A percentile compares a stretch with the other conserved stretches of the same genome.
Evolutionary conservation across 2,888 invertebrate species (phyloP).

Genomic region (Danaus chrysippus): DNA sequence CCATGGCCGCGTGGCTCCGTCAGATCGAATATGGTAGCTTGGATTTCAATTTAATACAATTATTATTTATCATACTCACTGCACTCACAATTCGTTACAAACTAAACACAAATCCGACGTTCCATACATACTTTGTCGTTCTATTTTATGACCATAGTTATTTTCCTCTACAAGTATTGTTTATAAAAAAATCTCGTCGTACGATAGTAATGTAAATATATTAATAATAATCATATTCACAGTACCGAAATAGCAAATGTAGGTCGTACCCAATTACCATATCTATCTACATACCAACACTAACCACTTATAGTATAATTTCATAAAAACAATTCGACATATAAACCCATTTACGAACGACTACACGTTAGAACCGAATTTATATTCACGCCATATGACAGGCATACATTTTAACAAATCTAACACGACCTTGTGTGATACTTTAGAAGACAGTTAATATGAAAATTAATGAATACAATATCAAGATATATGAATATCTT

Average conservation of each 20-base stretch:
- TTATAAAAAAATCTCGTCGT: too few species aligned
- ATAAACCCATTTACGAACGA: background rate
- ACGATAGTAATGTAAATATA: too few species aligned
- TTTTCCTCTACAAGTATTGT: too few species aligned
- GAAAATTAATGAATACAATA: too few species aligned
- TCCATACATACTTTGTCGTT: background rate
- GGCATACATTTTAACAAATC: background rate
- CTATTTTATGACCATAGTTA: too few species aligned
- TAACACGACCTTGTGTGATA: background rate
- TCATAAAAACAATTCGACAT: slow-evolving; percentile 3
- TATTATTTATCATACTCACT: slow-evolving; percentile 11
- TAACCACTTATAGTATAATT: background rate
- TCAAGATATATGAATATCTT: too few species aligned
- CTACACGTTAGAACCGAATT: background rate
- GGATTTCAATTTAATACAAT: slow-evolving; percentile 27
- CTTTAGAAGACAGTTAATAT: too few species aligned
- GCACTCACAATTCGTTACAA: slow-evolving; percentile 7
- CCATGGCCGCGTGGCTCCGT: slow-evolving; percentile 50
- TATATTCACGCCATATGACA: background rate
- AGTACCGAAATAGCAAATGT: too few species aligned
- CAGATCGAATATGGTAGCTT: slow-evolving; percentile 36
- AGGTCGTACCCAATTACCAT: too few species aligned
- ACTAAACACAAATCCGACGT: slow-evolving; percentile 25
- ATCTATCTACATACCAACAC: background rate
- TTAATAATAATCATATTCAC: too few species aligned